Base-by-base conservation (phyloP, 2,113 vertebrate species). In the Carollia perspicillata region DNA sequence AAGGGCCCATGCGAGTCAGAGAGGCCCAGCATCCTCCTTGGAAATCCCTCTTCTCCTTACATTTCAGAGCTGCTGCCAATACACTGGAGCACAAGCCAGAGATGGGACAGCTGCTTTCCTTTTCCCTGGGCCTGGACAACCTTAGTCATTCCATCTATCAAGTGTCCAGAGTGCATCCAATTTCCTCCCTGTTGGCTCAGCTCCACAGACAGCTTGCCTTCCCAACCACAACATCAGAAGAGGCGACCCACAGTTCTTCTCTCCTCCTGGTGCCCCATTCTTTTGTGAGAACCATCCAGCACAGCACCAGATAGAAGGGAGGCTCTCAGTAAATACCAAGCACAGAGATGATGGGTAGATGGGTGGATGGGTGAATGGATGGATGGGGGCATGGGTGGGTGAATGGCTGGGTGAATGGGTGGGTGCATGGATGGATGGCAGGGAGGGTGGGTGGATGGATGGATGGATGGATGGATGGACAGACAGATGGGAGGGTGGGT, bases 61-160 rank as follows among this genome's bases (percentile, higher is more conserved):
- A 33, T 81, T 83, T 80, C 84, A 72, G 78, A 85, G 42, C 55
- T 81, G 55, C 55, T 93, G 42, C 94, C 77, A 94, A 40, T 23
- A 88, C 71, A 63, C 0, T 33, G 4, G 79, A 83, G 68, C 66
- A 78, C 37, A 28, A 71, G 65, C 13, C 84, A 95, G 90, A 94
- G 35, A 74, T 2, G 17, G 40, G 83, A 83, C 65, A 88, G 74
- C 40, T 91, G 90, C 33, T 93, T 40, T 89, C 63, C 55, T 28
- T 28, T n/a, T 37, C 42, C 37, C 16, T 90, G 77, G 72, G 58
- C 84, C 65, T 2, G 2, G 40, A 80, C 51, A 83, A 44, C 51
- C 53, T 94, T 40, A 9, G 44, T 37, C 47, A 77, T 44, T 85
- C 81, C 53, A 66, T 26, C 79, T 35, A 35, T 68, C 63, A 83